phyloP scores from a whole-genome alignment of 2,113 vertebrate species.

The Cettia cetti region DNA sequence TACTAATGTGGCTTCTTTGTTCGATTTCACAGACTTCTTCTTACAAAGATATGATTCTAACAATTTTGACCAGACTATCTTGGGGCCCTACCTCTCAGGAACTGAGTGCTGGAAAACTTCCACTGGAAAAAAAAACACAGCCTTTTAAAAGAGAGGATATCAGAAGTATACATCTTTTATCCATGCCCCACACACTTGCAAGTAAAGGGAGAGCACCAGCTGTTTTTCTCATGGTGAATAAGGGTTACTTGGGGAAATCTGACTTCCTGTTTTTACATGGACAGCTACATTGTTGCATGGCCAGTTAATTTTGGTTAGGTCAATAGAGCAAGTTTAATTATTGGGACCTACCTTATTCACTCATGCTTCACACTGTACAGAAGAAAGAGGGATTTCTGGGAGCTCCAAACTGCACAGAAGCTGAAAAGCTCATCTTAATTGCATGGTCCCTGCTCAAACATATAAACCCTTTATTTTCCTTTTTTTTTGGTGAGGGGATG shows the following conservation, averaged over 20 bases:
- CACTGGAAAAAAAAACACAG: conserved; percentile 57
- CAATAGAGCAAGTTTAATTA: conserved; percentile 77
- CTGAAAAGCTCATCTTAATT: not conserved
- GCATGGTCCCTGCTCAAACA: not conserved
- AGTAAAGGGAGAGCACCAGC: conserved; percentile 73
- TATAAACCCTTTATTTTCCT: not conserved
- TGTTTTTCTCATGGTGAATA: conserved; percentile 82
- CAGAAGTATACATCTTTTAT: conserved; percentile 77
- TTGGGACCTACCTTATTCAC: conserved; percentile 66
- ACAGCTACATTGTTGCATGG: conserved; percentile 74
- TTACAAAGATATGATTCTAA: conserved; percentile 60
- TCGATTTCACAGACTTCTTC: conserved; percentile 57
- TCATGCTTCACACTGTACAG: conserved; percentile 1
- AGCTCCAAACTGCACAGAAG: conserved; percentile 23
- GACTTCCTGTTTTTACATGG: conserved; percentile 83
- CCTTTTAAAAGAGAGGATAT: conserved; percentile 76
- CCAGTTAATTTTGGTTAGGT: conserved; percentile 78
- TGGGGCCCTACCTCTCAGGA: conserved; percentile 63
- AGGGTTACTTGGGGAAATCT: conserved; percentile 82
- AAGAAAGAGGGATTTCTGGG: conserved; percentile 45
- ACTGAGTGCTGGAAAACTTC: conserved; percentile 67
- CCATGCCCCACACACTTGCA: conserved; percentile 67
- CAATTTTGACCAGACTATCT: conserved; percentile 67
- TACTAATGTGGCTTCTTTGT: conserved; percentile 49
- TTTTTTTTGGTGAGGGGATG: accelerated